Percentiles rank a stretch among this genome's conserved stretches.
phyloP scores from a whole-genome alignment of 2,113 vertebrate genomes.

The Pagrus major region DNA sequence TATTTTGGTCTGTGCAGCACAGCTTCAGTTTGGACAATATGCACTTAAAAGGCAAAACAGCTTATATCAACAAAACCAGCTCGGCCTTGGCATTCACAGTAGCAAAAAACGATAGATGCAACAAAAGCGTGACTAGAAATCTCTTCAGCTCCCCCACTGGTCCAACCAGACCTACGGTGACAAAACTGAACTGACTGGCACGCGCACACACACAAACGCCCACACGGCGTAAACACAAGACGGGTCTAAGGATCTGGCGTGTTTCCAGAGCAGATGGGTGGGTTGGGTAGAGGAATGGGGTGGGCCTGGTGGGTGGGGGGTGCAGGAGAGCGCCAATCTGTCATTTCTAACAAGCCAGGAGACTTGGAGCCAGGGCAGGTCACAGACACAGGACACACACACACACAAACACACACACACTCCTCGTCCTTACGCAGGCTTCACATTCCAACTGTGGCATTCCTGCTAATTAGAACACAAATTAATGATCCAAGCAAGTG shows the following conservation, averaged over 20 bases:
- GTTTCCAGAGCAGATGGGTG: constrained; percentile 82
- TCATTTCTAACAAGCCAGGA: constrained; percentile 87
- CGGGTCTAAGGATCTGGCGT: constrained; percentile 66
- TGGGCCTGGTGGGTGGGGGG: constrained; percentile 60
- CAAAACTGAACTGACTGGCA: constrained; percentile 39
- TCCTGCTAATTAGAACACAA: constrained; percentile 80
- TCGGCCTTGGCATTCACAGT: constrained; percentile 43
- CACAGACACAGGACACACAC: constrained; percentile 67
- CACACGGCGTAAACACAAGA: constrained; percentile 56
- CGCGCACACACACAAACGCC: constrained; percentile 18
- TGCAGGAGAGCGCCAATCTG: constrained; percentile 78
- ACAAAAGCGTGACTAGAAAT: constrained; percentile 43
- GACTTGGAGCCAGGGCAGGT: constrained; percentile 80
- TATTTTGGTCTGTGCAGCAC: constrained; percentile 10
- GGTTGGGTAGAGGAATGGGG: constrained; percentile 56
- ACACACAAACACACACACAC: constrained; percentile 30
- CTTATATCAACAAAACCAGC: constrained; percentile 25
- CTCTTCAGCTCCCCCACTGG: constrained; percentile 25
- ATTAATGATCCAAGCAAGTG: constrained; percentile 77
- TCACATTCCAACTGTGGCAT: constrained; percentile 79
- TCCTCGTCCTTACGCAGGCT: constrained; percentile 48
- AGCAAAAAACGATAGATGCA: constrained; percentile 15
- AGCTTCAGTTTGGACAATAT: constrained; percentile 14
- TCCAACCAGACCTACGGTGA: constrained; percentile 35
- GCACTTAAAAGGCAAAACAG: constrained; percentile 44